phyloP scores from a whole-genome alignment of 2,113 vertebrate species.

The Fulica atra region DNA sequence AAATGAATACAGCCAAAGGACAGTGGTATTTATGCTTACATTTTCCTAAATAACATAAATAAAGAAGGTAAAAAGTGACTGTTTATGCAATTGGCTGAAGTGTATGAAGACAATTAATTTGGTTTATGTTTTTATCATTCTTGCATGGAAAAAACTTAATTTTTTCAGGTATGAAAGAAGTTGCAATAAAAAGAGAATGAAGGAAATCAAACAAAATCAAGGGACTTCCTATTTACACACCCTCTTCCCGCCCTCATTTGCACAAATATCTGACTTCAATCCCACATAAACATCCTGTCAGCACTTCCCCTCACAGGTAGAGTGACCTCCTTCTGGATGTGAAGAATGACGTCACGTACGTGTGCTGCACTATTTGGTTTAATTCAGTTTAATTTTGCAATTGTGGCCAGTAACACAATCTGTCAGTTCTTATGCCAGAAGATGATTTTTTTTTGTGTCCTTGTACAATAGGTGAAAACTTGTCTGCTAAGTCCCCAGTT shows the following conservation, averaged over 20 bases:
- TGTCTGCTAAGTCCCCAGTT: not conserved
- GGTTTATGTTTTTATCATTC: slow-evolving; percentile 23
- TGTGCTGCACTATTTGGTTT: not conserved
- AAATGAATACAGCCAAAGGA: slow-evolving; percentile 55
- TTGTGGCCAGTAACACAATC: slow-evolving; percentile 5
- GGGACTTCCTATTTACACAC: slow-evolving; percentile 58
- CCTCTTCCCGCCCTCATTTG: slow-evolving; percentile 16
- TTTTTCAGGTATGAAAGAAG: slow-evolving; percentile 13
- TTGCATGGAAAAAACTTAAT: slow-evolving; percentile 19
- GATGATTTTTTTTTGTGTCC: not conserved
- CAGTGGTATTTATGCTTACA: slow-evolving; percentile 45
- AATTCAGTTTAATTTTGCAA: slow-evolving; percentile 29
- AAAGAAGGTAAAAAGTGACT: slow-evolving; percentile 39
- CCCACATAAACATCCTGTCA: slow-evolving; percentile 69
- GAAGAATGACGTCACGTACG: slow-evolving; percentile 12
- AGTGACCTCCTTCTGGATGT: slow-evolving; percentile 10
- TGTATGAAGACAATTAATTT: not conserved
- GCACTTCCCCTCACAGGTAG: slow-evolving; percentile 63
- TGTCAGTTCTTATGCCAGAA: slow-evolving; percentile 45
- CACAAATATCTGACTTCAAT: slow-evolving; percentile 46
- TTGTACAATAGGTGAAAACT: not conserved
- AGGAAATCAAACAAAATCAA: slow-evolving; percentile 44
- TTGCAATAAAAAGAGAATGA: slow-evolving; percentile 29
- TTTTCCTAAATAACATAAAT: slow-evolving; percentile 48
- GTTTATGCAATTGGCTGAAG: slow-evolving; percentile 30